These are phyloP conservation scores for Channallabes apus DNA, from an alignment of 2,797 vertebrate genomes.

Conservation along the genomic window DNA sequence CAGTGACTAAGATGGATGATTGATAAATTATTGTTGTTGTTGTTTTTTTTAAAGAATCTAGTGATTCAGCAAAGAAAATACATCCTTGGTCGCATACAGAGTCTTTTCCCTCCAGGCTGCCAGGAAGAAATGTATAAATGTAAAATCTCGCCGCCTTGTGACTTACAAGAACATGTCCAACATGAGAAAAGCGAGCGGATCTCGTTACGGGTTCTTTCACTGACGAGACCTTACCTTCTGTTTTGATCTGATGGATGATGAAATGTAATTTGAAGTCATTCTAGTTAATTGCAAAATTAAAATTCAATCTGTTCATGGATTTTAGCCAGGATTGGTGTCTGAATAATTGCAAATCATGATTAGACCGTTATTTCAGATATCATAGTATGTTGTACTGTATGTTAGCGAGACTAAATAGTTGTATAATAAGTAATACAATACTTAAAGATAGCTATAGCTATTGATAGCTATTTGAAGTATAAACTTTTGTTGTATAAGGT, in stretches of 20 bases:
- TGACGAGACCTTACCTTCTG: background rate
- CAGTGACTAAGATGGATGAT: background rate
- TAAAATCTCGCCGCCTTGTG: background rate
- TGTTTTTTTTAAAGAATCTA: background rate
- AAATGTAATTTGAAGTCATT: background rate
- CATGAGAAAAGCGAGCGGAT: no score
- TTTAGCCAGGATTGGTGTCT: background rate
- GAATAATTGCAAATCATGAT: background rate
- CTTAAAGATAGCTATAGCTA: no score
- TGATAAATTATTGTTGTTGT: background rate
- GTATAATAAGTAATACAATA: no score
- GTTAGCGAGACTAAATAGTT: background rate
- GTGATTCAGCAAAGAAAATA: background rate
- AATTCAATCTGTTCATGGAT: background rate
- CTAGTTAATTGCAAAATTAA: background rate
- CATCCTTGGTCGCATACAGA: background rate
- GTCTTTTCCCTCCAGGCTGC: background rate
- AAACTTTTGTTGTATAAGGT: no score
- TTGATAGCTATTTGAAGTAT: no score
- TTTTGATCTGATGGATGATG: background rate
- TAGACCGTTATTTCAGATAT: background rate
- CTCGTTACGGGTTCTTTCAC: background rate
- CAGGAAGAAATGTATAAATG: background rate
- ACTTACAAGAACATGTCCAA: background rate
- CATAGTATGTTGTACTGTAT: background rate